Base-by-base conservation (phyloP, 2,113 vertebrate species). In the Junco hyemalis region DNA sequence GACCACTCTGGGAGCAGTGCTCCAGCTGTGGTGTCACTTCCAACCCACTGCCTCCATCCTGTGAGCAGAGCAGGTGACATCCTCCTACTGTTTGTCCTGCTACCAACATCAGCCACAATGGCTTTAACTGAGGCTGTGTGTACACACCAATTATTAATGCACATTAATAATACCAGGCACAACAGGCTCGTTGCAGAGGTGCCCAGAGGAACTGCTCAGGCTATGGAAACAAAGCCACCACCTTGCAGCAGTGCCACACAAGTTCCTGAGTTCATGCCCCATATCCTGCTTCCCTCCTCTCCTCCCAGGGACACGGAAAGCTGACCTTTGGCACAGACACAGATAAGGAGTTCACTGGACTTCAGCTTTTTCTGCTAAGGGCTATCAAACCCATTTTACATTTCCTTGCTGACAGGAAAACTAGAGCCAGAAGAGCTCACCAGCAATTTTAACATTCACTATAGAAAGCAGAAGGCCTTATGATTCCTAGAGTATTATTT, bases 11-110 rank as follows among this genome's bases (percentile, higher is more conserved):
- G 56, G 77, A 74, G 9, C 6, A 29, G 42, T 50, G 80, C 56
- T 92, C n/a, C 77, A 82, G 79, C 81, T 21, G 7, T 33, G 29
- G 16, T 26, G 53, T 64, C 53, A 14, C 63, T 64, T 57, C 31
- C 68, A 72, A 25, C 2, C 53, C 40, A 31, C 8, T 4, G 10
- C 57, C 36, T n/a, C 60, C 48, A 35, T 8, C 4, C 26, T 6
- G 38, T 5, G 10, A 73, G 76, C 28, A 57, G 45, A 69, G 40
- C 66, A 77, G 57, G 59, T 53, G 17, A 38, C 28, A 11, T 25
- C 35, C 40, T 61, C 12, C 81, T 8, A 0, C n/a, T 6, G n/a
- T 0, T 40, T 7, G 2, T 1, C 6, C 21, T 17, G 24, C 35
- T 9, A 26, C 70, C 44, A n/a, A 5, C 4, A n/a, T 68, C 5